Evolutionary conservation across 2,888 invertebrate species (phyloP), one percentile per base, ranked within the genome.

Genomic region (Hypomecis atomaria): DNA sequence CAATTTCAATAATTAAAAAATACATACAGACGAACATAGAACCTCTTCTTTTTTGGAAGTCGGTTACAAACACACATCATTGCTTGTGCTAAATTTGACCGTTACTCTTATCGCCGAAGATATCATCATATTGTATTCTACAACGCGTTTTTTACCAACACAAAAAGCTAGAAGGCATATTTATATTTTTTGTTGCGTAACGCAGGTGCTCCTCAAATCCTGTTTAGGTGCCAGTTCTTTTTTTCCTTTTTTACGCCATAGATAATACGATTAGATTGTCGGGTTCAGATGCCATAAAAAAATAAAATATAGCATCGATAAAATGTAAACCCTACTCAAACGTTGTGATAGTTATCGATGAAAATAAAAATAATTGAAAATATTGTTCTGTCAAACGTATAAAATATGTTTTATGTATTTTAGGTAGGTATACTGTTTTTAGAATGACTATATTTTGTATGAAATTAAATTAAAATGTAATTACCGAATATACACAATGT

Each of bases 111-210:
- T 44, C 49, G 48, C 37, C 36, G 48, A 43, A 43, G 59, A 59
- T 40, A 61, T 33, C 37, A 47, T 37, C 40, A 8, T 36, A 42
- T 38, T 56, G 53, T 44, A 54, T 40, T 65, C 63, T 66, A 61
- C 65, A 38, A 53, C 50, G 47, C 62, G 59, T 65, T 83, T 78
- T 66, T 73, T 67, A 66, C 68, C 62, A 71, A 63, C 38, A 65
- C 61, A 81, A 81, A 78, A 78, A 73, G 69, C 69, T 37, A 38
- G 38, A 66, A 70, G 73, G 73, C 72, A 70, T 78, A 74, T 79
- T 80, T 78, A 74, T 75, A 71, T 84, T 84, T 85, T 83, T 83
- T 81, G 81, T 83, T 78, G 88, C 85, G 88, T 89, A 89, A 87
- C 86, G 85, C 88, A 88, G 88, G 89, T 90, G 89, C 84, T 78